These are phyloP conservation scores for Pogonocichla stellata DNA, from an alignment of 2,113 vertebrate species.

Conservation along the genomic window DNA sequence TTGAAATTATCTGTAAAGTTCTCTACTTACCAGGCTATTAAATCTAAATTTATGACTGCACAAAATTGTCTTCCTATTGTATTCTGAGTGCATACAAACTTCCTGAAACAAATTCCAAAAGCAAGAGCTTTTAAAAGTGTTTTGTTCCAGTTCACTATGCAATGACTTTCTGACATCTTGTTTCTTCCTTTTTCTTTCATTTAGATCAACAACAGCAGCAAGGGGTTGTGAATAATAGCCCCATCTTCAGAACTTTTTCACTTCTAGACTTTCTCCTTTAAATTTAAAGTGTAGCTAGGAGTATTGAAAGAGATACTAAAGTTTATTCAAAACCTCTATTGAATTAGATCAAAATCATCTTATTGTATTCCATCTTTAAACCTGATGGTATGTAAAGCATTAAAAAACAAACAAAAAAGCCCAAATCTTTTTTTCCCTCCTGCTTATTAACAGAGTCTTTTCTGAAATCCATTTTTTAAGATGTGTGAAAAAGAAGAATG, in stretches of 20 bases:
- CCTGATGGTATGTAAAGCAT: neutral
- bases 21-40: slow-evolving; percentile 34
- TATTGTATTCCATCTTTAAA: neutral
- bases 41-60: slow-evolving; percentile 28
- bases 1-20: slow-evolving; percentile 36
- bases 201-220: neutral
- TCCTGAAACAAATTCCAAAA: neutral
- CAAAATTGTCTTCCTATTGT: neutral
- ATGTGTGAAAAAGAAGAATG: neutral
- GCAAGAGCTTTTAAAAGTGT: neutral
- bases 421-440: neutral
- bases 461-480: neutral
- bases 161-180: neutral
- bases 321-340: neutral
- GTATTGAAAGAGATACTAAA: neutral
- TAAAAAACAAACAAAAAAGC: neutral
- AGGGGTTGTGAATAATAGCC: neutral
- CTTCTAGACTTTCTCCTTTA: neutral
- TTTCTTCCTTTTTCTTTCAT: neutral
- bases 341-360: neutral
- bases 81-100: neutral
- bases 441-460: neutral
- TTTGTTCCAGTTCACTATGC: slow-evolving; percentile 12
- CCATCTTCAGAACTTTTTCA: neutral
- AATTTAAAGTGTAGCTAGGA: neutral